Conservation (phyloP, 2,888 invertebrate genomes). For the Caenorhabditis panamensis region DNA sequence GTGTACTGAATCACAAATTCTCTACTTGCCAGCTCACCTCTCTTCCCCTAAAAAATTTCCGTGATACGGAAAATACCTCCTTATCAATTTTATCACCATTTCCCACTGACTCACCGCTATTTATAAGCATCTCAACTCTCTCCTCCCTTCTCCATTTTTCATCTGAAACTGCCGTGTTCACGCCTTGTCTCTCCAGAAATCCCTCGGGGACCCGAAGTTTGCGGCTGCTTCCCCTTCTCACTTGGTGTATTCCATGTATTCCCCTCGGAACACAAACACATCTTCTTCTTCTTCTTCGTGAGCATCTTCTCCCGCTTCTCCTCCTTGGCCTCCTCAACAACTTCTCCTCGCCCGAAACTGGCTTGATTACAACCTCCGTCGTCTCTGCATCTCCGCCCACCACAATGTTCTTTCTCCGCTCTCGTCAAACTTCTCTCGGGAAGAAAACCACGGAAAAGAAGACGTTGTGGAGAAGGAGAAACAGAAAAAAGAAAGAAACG, state of each 20-base stretch:
- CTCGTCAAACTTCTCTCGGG: slow-evolving; percentile 43
- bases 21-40: too few relatives aligned
- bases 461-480: slow-evolving; percentile 6
- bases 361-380: slow-evolving; percentile 55
- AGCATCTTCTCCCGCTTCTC: slow-evolving; percentile 36
- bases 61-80: too few relatives aligned
- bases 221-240: slow-evolving; percentile 15
- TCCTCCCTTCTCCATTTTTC: background rate
- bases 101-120: background rate
- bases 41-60: too few relatives aligned
- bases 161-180: slow-evolving; percentile 10
- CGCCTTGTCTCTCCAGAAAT: background rate
- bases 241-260: slow-evolving; percentile 22
- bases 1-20: too few relatives aligned
- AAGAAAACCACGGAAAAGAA: background rate
- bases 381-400: slow-evolving; percentile 8
- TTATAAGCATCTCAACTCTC: too few relatives aligned
- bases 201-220: background rate
- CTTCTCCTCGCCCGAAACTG: slow-evolving; percentile 56
- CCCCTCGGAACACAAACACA: slow-evolving; percentile 54
- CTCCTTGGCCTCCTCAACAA: slow-evolving; percentile 41
- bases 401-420: slow-evolving; percentile 8
- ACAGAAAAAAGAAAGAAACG: slow-evolving; percentile 13
- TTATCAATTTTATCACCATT: too few relatives aligned
- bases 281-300: slow-evolving; percentile 51